These are phyloP conservation scores for Emydocephalus ijimae DNA, from an alignment of 2,113 vertebrate genomes.

Conservation along the genomic window DNA sequence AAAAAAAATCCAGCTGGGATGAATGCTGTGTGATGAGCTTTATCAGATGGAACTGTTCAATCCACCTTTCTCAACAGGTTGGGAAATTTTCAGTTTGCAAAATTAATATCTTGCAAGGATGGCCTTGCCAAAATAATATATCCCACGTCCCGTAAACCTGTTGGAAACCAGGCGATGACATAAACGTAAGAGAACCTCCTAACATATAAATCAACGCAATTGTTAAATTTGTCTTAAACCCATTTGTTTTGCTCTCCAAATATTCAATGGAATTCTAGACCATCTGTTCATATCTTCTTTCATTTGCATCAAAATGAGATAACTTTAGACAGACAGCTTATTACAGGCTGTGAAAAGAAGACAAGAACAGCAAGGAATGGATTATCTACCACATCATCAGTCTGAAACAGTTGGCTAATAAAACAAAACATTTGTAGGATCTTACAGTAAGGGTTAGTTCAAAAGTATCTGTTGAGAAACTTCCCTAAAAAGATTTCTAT, in stretches of 20 bases:
- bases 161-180: neutral
- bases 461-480: neutral
- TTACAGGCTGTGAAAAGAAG: neutral
- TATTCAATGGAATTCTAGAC: neutral
- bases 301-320: neutral
- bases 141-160: neutral
- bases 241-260: neutral
- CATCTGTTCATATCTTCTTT: neutral
- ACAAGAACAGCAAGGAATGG: neutral
- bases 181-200: neutral
- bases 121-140: neutral
- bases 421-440: neutral
- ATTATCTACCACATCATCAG: neutral
- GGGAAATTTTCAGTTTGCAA: neutral
- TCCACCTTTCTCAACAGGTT: neutral
- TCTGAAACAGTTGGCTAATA: neutral
- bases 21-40: neutral
- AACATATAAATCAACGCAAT: neutral
- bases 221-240: neutral
- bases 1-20: neutral
- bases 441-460: neutral
- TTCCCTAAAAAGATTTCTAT: neutral
- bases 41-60: neutral
- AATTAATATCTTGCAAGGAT: neutral
- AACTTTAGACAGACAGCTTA: neutral